Evolutionary conservation across 2,113 vertebrate genomes (phyloP).

Genomic region (Lichenostomus cassidix): DNA sequence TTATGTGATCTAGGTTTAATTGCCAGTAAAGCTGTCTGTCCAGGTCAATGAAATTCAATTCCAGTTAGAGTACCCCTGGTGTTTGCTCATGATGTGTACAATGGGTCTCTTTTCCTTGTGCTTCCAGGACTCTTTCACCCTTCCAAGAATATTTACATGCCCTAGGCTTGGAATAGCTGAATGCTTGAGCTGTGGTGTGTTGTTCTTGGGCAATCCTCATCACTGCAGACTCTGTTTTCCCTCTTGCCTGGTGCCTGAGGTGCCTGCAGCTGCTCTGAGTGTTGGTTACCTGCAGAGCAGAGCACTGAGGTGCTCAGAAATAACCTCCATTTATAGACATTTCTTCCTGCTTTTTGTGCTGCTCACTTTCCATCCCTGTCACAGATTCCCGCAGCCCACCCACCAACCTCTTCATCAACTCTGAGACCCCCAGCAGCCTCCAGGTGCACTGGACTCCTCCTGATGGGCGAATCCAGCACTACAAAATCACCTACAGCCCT

Average conservation of each 20-base stretch:
- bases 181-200: not conserved
- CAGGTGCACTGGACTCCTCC: constrained; percentile 84
- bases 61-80: not conserved
- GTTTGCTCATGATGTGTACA: rapidly evolving
- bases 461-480: constrained; percentile 80
- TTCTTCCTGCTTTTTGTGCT: not conserved
- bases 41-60: not conserved
- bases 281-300: not conserved
- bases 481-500: constrained; percentile 77
- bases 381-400: constrained; percentile 82
- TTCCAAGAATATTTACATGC: not conserved
- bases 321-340: rapidly evolving
- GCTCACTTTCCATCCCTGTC: not conserved
- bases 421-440: constrained; percentile 82
- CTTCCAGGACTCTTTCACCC: not conserved
- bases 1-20: not conserved
- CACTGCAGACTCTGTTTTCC: not conserved
- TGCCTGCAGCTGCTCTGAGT: not conserved
- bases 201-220: not conserved
- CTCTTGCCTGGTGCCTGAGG: not conserved
- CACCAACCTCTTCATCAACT: constrained; percentile 76
- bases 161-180: not conserved
- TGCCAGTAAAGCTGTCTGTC: not conserved
- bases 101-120: not conserved
- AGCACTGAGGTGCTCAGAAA: rapidly evolving